Evolutionary conservation across 64 coral and sea anemone species (phyloP), one percentile per base, ranked within the genome.

Genomic region (Astreopora myriophthalma): DNA sequence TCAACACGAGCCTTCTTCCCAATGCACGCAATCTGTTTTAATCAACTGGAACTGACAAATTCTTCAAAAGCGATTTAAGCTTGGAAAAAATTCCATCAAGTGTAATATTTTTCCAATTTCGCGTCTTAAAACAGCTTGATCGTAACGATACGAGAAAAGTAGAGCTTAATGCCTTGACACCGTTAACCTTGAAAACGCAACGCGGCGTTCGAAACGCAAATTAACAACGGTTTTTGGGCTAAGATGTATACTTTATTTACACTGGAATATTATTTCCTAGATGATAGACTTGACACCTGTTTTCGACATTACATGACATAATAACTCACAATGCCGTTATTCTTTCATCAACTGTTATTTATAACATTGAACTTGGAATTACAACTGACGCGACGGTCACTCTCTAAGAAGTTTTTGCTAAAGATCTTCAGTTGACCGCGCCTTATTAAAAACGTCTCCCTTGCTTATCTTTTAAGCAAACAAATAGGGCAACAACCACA

Each of bases 211-310:
- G n/a, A n/a, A n/a, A n/a, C n/a, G n/a, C n/a, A n/a, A n/a, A n/a
- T n/a, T n/a, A n/a, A n/a, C n/a, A n/a, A n/a, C n/a, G n/a, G n/a
- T n/a, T n/a, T n/a, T n/a, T n/a, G n/a, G n/a, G n/a, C n/a, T n/a
- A n/a, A n/a, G n/a, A n/a, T n/a, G n/a, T 60, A 64, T 83, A 83
- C 38, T 83, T 83, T 83, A 83, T 83, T 83, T 83, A 65, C 55
- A 62, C 20, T 38, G 20, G 57, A 35, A 20, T 60, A 37, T 22
- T 24, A 64, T 5, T 64, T 63, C 29, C 70, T 64, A 7, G 30
- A 83, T 64, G 14, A 83, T 34, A n/a, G 32, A 62, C 48, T 25
- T n/a, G 20, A n/a, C 31, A 5, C 70, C 17, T 22, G 37, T 19
- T 16, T 55, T 38, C 0, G 16, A 2, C 17, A 31, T 7, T 19